phyloP scores from a whole-genome alignment of 2,888 invertebrate species.

The Phalangium opilio region DNA sequence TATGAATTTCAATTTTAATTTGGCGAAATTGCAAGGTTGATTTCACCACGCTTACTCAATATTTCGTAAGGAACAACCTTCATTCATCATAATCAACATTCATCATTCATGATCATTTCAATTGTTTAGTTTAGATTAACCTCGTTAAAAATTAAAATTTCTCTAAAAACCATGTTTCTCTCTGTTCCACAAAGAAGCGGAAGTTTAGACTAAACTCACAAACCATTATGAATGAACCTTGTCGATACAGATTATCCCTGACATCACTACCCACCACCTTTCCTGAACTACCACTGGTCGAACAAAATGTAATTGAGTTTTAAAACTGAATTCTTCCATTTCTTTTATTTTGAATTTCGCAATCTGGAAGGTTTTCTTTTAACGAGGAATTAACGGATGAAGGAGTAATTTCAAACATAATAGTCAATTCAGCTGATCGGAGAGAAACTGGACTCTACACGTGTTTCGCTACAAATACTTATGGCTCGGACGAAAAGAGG shows the following conservation, averaged over 20 bases:
- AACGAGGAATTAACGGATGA: constrained; percentile 21
- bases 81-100: too few species aligned
- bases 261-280: constrained; percentile 2
- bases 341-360: neutral
- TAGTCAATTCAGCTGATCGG: constrained; percentile 24
- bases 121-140: too few species aligned
- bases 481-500: constrained; percentile 27
- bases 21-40: too few species aligned
- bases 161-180: too few species aligned
- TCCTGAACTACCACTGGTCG: neutral
- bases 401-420: constrained; percentile 26
- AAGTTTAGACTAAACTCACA: constrained; percentile 1
- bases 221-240: too few species aligned
- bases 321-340: constrained; percentile 27
- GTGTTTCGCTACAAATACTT: constrained; percentile 29
- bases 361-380: constrained; percentile 11
- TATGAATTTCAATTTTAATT: too few species aligned
- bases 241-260: too few species aligned
- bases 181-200: too few species aligned
- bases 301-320: constrained; percentile 3
- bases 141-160: too few species aligned
- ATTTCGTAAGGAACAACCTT: too few species aligned
- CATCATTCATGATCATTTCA: too few species aligned
- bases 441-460: constrained; percentile 30
- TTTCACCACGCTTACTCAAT: too few species aligned